A percentile compares a stretch with the other conserved stretches of the same genome.
Evolutionary conservation across 2,113 vertebrate genomes (phyloP).

Genomic region (Tragulus kanchil): DNA sequence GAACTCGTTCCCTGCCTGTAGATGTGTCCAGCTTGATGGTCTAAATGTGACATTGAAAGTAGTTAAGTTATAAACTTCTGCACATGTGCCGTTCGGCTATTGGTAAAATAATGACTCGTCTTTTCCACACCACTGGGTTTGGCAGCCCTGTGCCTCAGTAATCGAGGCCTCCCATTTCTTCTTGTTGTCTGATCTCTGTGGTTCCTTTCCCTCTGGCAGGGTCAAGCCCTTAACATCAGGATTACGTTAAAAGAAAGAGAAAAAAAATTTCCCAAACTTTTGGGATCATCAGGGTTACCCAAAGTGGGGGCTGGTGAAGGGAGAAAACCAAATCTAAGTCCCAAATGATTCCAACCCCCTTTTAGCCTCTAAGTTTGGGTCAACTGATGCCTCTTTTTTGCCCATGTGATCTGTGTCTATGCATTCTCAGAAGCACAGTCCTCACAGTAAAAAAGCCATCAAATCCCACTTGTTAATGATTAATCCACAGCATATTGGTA

Average conservation of each 20-base stretch:
- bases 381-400: conserved; percentile 46
- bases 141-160: conserved; percentile 70
- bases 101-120: conserved; percentile 28
- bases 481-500: conserved; percentile 77
- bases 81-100: rapidly evolving
- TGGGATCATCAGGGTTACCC: conserved; percentile 60
- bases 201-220: conserved; percentile 60
- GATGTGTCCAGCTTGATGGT: background rate
- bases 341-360: conserved; percentile 39
- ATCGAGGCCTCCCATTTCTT: background rate
- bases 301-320: background rate
- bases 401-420: background rate
- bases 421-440: background rate
- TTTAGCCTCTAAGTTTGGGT: background rate
- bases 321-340: conserved; percentile 61
- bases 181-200: conserved; percentile 62
- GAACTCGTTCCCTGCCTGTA: no score
- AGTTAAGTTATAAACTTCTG: background rate
- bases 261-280: conserved; percentile 60
- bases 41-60: background rate
- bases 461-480: conserved; percentile 68
- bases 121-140: conserved; percentile 50
- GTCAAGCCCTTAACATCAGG: conserved; percentile 84
- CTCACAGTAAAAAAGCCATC: background rate
- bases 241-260: conserved; percentile 80